Evolutionary conservation across 2,797 vertebrate species (phyloP).

Genomic region (Oreortyx pictus): DNA sequence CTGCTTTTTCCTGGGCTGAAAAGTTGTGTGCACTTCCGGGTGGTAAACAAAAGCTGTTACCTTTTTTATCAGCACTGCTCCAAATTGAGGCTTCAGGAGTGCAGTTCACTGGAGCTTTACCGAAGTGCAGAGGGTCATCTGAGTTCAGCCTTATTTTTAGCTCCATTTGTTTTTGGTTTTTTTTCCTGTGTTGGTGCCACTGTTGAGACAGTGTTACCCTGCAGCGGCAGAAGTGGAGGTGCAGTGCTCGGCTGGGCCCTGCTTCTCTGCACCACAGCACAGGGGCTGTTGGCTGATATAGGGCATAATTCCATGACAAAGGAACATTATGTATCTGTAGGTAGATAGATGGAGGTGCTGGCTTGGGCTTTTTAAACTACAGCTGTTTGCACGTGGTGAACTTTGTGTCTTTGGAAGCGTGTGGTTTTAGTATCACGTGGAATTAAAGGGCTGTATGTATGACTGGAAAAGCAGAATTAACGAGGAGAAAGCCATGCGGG

Average conservation of each 20-base stretch:
- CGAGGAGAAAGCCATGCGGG: not conserved
- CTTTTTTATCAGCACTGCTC: not conserved
- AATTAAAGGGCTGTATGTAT: not conserved
- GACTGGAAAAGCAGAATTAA: not conserved
- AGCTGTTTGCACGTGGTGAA: not conserved
- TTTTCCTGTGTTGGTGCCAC: slow-evolving; percentile 6
- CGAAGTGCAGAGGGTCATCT: slow-evolving; percentile 32
- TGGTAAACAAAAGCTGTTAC: slow-evolving; percentile 23
- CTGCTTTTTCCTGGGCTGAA: not conserved
- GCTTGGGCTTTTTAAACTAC: not conserved
- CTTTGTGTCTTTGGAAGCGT: slow-evolving; percentile 19
- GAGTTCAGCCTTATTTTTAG: slow-evolving; percentile 69
- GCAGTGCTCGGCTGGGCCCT: not conserved
- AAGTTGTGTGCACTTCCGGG: not conserved
- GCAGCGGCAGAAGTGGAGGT: not conserved
- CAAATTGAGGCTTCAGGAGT: not conserved
- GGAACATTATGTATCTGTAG: not conserved
- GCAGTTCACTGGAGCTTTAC: slow-evolving; percentile 53
- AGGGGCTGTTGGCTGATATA: not conserved
- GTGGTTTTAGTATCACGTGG: not conserved
- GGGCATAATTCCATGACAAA: not conserved
- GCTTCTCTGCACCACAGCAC: not conserved
- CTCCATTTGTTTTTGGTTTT: not conserved
- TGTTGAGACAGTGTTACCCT: slow-evolving; percentile 5
- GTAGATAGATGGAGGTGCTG: not conserved